Percentiles rank a stretch among this genome's conserved stretches.
These are phyloP conservation scores for Campopleginae sp. DNA, from an alignment of 2,888 invertebrate species.

Conservation along the genomic window DNA sequence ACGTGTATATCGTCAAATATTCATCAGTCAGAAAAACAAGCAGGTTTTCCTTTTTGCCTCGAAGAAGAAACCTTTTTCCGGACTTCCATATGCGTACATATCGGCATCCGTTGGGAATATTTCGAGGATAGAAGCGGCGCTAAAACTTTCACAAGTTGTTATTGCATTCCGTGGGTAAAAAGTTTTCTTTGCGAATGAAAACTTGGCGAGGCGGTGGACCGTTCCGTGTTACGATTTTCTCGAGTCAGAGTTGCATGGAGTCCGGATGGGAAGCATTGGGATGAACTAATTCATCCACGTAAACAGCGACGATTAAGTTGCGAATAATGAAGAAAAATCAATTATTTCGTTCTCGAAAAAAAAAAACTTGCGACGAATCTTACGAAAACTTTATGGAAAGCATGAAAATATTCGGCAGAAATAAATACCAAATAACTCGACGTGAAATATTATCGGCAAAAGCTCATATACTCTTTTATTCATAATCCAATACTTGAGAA, in stretches of 20 bases:
- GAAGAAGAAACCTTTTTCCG: conserved; percentile 30
- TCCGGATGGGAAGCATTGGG: conserved; percentile 4
- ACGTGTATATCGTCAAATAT: conserved; percentile 56
- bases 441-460: not conserved
- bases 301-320: not conserved
- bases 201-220: conserved; percentile 39
- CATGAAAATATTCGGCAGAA: not conserved
- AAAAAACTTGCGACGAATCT: too few species aligned
- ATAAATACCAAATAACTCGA: not conserved
- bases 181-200: conserved; percentile 32
- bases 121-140: conserved; percentile 24
- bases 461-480: not conserved
- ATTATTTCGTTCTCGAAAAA: too few species aligned
- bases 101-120: conserved; percentile 33
- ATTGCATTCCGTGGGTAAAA: conserved; percentile 59
- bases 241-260: not conserved
- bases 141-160: conserved; percentile 60
- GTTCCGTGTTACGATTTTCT: conserved; percentile 16
- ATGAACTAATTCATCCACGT: conserved; percentile 14
- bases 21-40: conserved; percentile 49
- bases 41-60: not conserved
- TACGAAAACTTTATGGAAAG: not conserved
- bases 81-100: conserved; percentile 15
- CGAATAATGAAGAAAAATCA: conserved; percentile 7
- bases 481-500: not conserved